phyloP scores from a whole-genome alignment of 2,797 vertebrate genomes.

The Prunella strophiata region DNA sequence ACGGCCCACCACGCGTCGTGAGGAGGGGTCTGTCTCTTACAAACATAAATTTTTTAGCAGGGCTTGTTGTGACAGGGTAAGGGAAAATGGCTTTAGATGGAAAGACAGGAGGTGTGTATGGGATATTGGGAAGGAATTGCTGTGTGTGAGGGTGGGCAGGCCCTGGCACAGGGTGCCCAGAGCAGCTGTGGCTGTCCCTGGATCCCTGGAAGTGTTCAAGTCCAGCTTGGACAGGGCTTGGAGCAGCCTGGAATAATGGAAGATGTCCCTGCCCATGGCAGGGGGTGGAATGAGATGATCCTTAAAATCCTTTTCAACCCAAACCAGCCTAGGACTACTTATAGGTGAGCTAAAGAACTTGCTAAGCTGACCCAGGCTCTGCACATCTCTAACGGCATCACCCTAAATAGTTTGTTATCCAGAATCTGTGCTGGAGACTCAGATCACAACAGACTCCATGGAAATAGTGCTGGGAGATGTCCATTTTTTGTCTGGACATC shows the following conservation, averaged over 20 bases:
- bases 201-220: neutral
- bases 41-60: neutral
- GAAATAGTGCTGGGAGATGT: neutral
- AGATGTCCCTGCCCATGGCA: neutral
- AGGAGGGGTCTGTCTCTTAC: neutral
- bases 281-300: fast-evolving
- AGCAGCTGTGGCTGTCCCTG: neutral
- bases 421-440: neutral
- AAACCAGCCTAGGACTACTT: neutral
- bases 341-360: neutral
- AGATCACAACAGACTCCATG: fast-evolving
- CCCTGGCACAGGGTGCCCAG: neutral
- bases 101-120: neutral
- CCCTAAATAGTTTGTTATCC: neutral
- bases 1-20: fast-evolving
- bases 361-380: neutral
- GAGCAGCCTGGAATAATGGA: fast-evolving
- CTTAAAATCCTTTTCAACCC: neutral
- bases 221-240: fast-evolving
- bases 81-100: neutral
- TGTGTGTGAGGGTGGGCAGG: fast-evolving
- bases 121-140: neutral
- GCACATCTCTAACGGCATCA: too few species aligned
- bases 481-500: neutral
- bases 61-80: neutral